Base-by-base conservation (phyloP, 2,888 invertebrate species). In the Corbicula japonica region DNA sequence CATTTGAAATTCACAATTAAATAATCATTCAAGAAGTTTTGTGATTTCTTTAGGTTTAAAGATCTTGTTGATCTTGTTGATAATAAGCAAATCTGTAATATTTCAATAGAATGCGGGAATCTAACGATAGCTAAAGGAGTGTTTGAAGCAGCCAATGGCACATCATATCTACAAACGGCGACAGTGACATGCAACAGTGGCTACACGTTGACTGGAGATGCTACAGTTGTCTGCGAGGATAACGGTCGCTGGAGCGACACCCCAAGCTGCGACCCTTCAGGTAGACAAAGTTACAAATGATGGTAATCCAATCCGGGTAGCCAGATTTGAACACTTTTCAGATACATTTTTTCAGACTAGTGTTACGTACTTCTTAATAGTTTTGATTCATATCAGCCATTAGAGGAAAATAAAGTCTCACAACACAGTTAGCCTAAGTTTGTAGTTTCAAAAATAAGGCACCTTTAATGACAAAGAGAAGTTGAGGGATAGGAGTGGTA, bases 151-250 rank as follows among this genome's bases (percentile, higher is more conserved):
- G 38, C 34, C 1, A 50, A 35, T 6, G 61, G 70, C 21, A 75
- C 75, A 52, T 34, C 41, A 26, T 61, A 54, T 52, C 54, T 60
- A 12, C 21, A 52, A 6, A 15, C 23, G n/a, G 41, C 69, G 21
- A 23, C 44, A 6, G 56, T 75, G 23, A 30, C 54, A 8, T 75
- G 75, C 44, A 44, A 61, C n/a, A 52, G 32, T n/a, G 75, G 75
- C 21, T 68, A 62, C 34, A 15, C 38, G 10, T n/a, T 75, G 18
- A 44, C 18, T n/a, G 75, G 66, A 23, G 41, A 23, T 15, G 38
- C 48, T 18, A 21, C n/a, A 26, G 44, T 71, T 18, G 21, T 21
- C n/a, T 71, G 71, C 30, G 44, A 38, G 10, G 38, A 30, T 32
- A 50, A 35, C 26, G 38, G 48, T 1, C 34, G 4, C 23, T 71